Base-by-base conservation (phyloP, 2,888 invertebrate genomes). In the Ichneumoninae sp. region DNA sequence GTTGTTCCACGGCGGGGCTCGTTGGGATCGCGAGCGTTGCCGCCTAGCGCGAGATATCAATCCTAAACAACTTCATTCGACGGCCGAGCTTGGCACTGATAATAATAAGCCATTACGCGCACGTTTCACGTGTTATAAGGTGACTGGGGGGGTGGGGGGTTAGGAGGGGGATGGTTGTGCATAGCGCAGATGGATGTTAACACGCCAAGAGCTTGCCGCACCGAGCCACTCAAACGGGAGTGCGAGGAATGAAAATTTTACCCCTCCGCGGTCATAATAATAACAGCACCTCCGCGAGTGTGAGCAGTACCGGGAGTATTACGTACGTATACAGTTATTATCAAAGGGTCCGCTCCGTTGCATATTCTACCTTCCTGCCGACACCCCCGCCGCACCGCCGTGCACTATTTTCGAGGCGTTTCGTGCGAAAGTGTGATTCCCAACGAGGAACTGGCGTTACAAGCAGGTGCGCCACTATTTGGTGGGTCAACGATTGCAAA, bases 51-150 rank as follows among this genome's bases (percentile, higher is more conserved):
- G 80, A 85, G 89, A 89, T 89, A 88, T 87, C 83, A 86, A 89
- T 89, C 88, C 86, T 70, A 65, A 88, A 91, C 90, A 89, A 91
- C 91, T 91, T 91, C 89, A 91, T 91, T 88, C 89, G 86, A 86
- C 87, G 82, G 87, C 75, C 82, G 80, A 68, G 81, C 71, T 65
- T 65, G 19, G 75, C 66, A 87, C 87, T 88, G 89, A 90, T 90
- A 91, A 91, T 91, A 90, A 89, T 88, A 88, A 90, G 87, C 86
- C 87, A 91, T 90, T 90, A 91, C 83, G 83, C 78, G 88, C 91
- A 90, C 90, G 90, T 90, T 88, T 87, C 80, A 80, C 87, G 87
- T 89, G 87, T 89, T 89, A 88, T 83, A 81, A 13, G 54, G 30
- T 52, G 65, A 5, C 8, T 5, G 60, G 33, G 33, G 30, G n/a